These are phyloP conservation scores for Syrmaticus mikado DNA, from an alignment of 2,113 vertebrate genomes.

Conservation along the genomic window DNA sequence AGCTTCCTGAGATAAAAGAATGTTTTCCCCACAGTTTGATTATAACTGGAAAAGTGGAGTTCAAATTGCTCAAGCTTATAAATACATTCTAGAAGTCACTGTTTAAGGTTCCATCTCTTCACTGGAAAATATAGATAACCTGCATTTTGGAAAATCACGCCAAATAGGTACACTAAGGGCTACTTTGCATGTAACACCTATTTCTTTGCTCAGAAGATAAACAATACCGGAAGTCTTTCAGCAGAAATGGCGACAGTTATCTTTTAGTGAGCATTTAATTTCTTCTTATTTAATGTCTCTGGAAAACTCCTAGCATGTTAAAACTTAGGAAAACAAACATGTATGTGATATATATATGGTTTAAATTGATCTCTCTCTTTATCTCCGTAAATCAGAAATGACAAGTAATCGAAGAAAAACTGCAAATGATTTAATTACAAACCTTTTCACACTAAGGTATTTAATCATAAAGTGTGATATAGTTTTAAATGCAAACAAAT, in stretches of 20 bases:
- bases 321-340: background rate
- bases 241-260: background rate
- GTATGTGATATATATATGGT: background rate
- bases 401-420: background rate
- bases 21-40: background rate
- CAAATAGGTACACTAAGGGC: background rate
- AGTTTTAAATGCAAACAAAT: slow-evolving; percentile 39
- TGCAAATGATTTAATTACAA: slow-evolving; percentile 43
- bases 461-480: slow-evolving; percentile 32
- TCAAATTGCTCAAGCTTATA: slow-evolving; percentile 15
- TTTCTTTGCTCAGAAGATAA: background rate
- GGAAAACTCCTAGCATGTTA: background rate
- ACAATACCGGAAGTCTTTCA: background rate
- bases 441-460: slow-evolving; percentile 18
- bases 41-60: background rate
- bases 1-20: background rate
- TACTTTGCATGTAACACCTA: background rate
- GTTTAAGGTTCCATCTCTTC: slow-evolving; percentile 2
- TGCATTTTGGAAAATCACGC: slow-evolving; percentile 25
- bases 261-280: slow-evolving; percentile 32
- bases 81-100: background rate
- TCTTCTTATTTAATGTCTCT: background rate
- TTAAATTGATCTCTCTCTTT: slow-evolving; percentile 36
- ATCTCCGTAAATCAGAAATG: background rate
- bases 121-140: background rate